These are phyloP conservation scores for Alouatta palliata DNA, from an alignment of 2,113 vertebrate genomes.

Conservation along the genomic window DNA sequence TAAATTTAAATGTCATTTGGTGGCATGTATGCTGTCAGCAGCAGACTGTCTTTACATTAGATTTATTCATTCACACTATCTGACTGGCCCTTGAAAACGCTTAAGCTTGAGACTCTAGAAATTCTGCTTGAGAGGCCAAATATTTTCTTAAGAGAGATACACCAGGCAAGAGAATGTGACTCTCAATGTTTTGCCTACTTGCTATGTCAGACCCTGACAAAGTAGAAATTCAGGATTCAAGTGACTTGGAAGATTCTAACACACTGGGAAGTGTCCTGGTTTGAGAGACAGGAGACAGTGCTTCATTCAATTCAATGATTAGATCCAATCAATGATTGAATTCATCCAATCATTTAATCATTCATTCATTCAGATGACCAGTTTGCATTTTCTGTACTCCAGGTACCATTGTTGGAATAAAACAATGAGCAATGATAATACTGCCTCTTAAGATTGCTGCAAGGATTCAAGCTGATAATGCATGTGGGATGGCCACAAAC, in stretches of 20 bases:
- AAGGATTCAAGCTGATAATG: neutral
- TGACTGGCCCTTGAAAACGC: neutral
- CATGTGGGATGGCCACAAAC: neutral
- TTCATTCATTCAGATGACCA: neutral
- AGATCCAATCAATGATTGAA: too few species aligned
- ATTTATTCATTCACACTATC: conserved; percentile 11
- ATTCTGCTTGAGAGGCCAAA: neutral
- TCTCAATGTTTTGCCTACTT: neutral
- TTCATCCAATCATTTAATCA: neutral
- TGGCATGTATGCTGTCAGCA: neutral
- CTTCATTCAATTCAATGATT: neutral
- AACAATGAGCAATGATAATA: neutral
- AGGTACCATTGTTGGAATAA: neutral
- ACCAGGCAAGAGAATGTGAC: neutral
- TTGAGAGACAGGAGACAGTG: neutral
- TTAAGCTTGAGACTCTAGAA: neutral
- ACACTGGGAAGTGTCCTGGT: neutral
- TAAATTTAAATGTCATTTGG: neutral
- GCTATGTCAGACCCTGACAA: neutral
- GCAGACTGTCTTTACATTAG: neutral
- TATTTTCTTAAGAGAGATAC: neutral
- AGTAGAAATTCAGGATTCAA: neutral
- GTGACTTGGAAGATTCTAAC: neutral
- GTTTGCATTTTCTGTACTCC: neutral
- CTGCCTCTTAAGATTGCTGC: neutral